These are phyloP conservation scores for Macrobrachium nipponense DNA, from an alignment of 1,140 invertebrate genomes.

Conservation along the genomic window DNA sequence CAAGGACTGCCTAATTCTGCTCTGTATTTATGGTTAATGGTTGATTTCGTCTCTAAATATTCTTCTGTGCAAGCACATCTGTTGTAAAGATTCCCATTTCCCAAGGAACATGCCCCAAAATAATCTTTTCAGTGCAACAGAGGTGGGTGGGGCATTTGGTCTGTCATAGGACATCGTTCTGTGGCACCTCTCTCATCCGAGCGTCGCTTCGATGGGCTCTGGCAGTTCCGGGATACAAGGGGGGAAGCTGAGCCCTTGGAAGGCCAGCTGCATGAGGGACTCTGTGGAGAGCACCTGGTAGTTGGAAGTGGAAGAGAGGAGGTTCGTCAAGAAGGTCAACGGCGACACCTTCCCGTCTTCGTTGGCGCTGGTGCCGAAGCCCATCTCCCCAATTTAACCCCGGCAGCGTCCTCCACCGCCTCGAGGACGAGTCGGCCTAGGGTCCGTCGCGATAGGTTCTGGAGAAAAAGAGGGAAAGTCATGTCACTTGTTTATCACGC, in stretches of 20 bases:
- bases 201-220: conserved; percentile 25
- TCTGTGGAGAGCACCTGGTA: conserved; percentile 16
- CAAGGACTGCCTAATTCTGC: too few relatives aligned
- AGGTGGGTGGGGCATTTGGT: too few relatives aligned
- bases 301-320: conserved; percentile 20
- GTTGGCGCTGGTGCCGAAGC: neutral
- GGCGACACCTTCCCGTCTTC: conserved; percentile 23
- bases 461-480: neutral
- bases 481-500: neutral
- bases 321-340: conserved; percentile 6
- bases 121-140: too few relatives aligned
- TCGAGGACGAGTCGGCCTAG: conserved; percentile 28
- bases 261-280: conserved; percentile 24
- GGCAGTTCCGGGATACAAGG: neutral
- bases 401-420: conserved; percentile 18
- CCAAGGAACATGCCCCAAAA: neutral
- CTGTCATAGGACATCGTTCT: too few relatives aligned
- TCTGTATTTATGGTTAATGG: too few relatives aligned
- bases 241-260: conserved; percentile 8
- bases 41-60: too few relatives aligned
- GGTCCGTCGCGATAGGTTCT: conserved; percentile 33
- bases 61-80: too few relatives aligned
- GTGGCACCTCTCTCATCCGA: neutral
- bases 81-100: too few relatives aligned
- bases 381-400: neutral